Base-by-base conservation (phyloP, 2,113 vertebrate species). In the Bambusicola thoracicus region DNA sequence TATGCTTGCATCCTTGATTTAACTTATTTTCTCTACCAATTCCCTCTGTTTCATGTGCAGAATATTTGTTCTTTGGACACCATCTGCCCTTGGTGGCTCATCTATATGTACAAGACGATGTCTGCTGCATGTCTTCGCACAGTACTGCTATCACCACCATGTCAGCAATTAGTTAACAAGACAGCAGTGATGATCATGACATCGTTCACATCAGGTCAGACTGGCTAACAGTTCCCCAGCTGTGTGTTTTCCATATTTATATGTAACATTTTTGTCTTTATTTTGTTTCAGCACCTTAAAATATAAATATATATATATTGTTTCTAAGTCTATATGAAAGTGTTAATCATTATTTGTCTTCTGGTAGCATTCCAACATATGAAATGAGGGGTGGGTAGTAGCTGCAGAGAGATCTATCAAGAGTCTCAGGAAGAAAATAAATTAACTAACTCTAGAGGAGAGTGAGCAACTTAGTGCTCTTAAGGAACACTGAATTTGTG, bases 281-380 rank as follows among this genome's bases (percentile, higher is more conserved):
- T 15, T 58, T 41, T 43, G 56, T 53, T 87, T 87, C 22, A 76
- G 12, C 5, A 81, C 4, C 11, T 55, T 69, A 61, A 14, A 34
- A 55, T 40, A 14, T 85, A 43, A 44, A 21, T 53, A 25, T 46
- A 10, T 20, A 48, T 48, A 21, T 24, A 49, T 49, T 63, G 10
- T 63, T 40, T 40, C 32, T 34, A 58, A 58, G 1, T 13, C 56
- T 55, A 38, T 41, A 38, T 25, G 16, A 32, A 2, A 0, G 0
- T 41, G 62, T 74, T 25, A 38, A 38, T 18, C 17, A 76, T 15
- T 51, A 69, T 24, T 9, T 59, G 13, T 30, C 12, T 73, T 55
- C 58, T 63, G 38, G 19, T 58, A 36, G 8, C 22, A 43, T 38
- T 69, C 30, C 43, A 76, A 82, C 74, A 63, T 22, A 29, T 13